A percentile compares a stretch with the other conserved stretches of the same genome.
These are phyloP conservation scores for Tragelaphus buxtoni DNA, from an alignment of 2,113 vertebrate genomes.

Conservation along the genomic window DNA sequence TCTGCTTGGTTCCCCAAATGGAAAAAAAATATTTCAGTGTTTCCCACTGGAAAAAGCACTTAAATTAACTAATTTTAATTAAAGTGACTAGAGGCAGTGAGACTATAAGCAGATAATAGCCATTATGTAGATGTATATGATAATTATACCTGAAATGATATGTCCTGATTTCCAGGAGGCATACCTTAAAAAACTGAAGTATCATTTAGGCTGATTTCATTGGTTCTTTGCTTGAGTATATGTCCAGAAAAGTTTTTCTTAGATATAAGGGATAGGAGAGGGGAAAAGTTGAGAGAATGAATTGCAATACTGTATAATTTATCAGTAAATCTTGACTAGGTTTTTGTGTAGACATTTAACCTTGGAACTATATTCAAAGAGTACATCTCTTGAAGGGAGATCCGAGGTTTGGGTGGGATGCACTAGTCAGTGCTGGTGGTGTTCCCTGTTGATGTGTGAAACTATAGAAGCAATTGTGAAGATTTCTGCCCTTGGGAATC, in stretches of 20 bases:
- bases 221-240: neutral
- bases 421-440: neutral
- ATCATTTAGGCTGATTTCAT: neutral
- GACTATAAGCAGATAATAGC: neutral
- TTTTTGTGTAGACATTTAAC: neutral
- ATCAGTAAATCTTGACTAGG: neutral
- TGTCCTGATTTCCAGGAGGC: neutral
- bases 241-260: neutral
- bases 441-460: neutral
- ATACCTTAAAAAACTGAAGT: neutral
- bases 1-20: neutral
- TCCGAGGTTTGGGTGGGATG: neutral
- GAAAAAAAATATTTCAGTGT: neutral
- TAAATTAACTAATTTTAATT: neutral
- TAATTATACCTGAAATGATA: neutral
- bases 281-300: neutral
- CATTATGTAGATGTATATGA: neutral
- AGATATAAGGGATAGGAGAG: neutral
- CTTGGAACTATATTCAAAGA: neutral
- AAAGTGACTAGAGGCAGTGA: neutral
- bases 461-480: neutral
- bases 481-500: neutral
- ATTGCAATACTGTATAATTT: neutral
- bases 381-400: neutral
- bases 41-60: neutral